Evolutionary conservation across 1,140 invertebrate genomes (phyloP).

Genomic region (Asobara japonica): DNA sequence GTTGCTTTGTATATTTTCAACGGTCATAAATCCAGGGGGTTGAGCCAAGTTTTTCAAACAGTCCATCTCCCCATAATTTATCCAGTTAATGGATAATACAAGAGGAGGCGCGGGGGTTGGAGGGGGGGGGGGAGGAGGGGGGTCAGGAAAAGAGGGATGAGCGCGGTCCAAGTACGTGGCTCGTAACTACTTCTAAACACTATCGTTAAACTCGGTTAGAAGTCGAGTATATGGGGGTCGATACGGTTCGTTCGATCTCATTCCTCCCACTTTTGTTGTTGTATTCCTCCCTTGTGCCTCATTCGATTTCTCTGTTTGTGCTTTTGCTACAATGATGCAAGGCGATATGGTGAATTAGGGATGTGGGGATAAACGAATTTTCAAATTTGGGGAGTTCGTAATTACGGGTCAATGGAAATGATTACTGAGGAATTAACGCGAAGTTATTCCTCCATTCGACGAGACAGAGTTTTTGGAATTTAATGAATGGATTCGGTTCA

Average conservation of each 20-base stretch:
- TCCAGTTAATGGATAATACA: conserved; percentile 24
- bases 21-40: conserved; percentile 21
- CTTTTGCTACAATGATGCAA: not conserved
- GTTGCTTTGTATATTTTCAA: not conserved
- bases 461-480: not conserved
- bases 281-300: not conserved
- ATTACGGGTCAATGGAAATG: not conserved
- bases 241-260: conserved; percentile 11
- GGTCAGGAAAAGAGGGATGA: not conserved
- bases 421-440: too few species aligned
- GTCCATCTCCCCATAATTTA: not conserved
- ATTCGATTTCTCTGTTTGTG: not conserved
- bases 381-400: not conserved
- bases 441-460: too few species aligned
- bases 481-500: too few species aligned
- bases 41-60: conserved; percentile 39
- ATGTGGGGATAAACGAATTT: not conserved
- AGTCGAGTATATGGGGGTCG: conserved; percentile 12
- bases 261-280: not conserved
- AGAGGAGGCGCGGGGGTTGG: conserved; percentile 8
- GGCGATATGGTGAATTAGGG: not conserved
- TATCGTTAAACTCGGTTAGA: conserved; percentile 32
- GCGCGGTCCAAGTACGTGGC: conserved; percentile 22
- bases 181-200: conserved; percentile 38
- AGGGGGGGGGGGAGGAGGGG: not conserved